A percentile compares a stretch with the other conserved stretches of the same genome.
These are phyloP conservation scores for Chaetophractus vellerosus DNA, from an alignment of 2,797 vertebrate genomes.

Conservation along the genomic window DNA sequence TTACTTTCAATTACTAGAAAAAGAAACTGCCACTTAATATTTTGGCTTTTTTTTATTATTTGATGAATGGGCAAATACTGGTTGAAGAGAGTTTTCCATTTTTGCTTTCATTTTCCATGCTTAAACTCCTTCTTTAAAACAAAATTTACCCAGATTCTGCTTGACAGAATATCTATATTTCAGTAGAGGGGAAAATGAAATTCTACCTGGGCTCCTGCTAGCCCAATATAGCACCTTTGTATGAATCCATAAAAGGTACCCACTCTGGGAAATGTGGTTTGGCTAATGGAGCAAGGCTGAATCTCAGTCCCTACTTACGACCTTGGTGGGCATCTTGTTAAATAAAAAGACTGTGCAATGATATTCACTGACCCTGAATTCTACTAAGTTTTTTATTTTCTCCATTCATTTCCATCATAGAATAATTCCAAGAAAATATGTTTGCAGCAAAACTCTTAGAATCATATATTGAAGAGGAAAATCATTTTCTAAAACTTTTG, in stretches of 20 bases:
- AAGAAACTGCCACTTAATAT: neutral
- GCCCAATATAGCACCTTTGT: neutral
- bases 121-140: conserved; percentile 13
- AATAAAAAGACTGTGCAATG: neutral
- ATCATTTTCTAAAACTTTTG: neutral
- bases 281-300: neutral
- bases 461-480: neutral
- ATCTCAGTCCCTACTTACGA: neutral
- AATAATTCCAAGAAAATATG: conserved; percentile 39
- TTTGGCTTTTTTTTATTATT: neutral
- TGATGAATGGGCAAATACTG: neutral
- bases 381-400: neutral
- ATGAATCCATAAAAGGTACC: neutral
- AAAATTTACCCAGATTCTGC: neutral
- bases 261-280: neutral
- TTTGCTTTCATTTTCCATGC: conserved; percentile 6
- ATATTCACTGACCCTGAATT: neutral
- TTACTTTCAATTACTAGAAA: conserved; percentile 43
- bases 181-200: neutral
- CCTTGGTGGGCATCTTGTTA: neutral
- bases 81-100: neutral
- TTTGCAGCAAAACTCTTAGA: conserved; percentile 18
- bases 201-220: neutral
- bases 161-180: neutral
- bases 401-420: neutral